Percentiles rank a stretch among this genome's conserved stretches.
Conservation (phyloP, 1,140 invertebrate species). For the Magallana gigas region DNA sequence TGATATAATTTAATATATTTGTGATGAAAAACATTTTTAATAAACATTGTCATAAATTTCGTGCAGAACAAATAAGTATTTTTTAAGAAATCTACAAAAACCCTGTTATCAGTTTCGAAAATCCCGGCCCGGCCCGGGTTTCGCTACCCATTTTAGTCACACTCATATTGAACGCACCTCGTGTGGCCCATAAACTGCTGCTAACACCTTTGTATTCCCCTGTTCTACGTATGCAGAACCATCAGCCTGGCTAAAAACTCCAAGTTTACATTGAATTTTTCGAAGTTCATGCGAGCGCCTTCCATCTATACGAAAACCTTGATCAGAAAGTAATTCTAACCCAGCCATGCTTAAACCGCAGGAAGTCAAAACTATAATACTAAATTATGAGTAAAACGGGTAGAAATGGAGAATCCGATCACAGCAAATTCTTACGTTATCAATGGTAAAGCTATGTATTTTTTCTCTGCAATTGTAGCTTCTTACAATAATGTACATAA, state of each 20-base stretch:
- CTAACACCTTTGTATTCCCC: slow-evolving; percentile 93
- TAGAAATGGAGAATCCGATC: not conserved
- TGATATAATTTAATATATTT: no score
- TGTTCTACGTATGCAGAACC: slow-evolving; percentile 98
- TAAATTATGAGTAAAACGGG: not conserved
- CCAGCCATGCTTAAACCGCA: slow-evolving; percentile 67
- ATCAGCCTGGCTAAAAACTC: slow-evolving; percentile 94
- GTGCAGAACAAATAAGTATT: no score
- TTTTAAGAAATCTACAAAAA: no score
- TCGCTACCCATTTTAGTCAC: no score
- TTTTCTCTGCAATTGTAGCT: no score
- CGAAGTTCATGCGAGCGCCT: slow-evolving; percentile 92
- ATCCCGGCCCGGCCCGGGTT: no score
- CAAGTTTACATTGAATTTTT: slow-evolving; percentile 91
- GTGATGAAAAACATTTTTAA: no score
- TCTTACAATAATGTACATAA: no score
- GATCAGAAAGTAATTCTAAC: slow-evolving; percentile 76
- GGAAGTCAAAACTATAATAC: not conserved
- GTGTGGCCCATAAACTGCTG: slow-evolving; percentile 97
- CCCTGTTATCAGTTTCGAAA: no score
- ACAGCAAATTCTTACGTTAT: no score
- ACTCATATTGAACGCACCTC: slow-evolving; percentile 83
- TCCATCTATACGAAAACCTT: slow-evolving; percentile 92
- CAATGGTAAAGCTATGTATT: no score
- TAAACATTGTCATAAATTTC: no score